phyloP scores from a whole-genome alignment of 2,888 invertebrate genomes.

The Chalcis sispes region DNA sequence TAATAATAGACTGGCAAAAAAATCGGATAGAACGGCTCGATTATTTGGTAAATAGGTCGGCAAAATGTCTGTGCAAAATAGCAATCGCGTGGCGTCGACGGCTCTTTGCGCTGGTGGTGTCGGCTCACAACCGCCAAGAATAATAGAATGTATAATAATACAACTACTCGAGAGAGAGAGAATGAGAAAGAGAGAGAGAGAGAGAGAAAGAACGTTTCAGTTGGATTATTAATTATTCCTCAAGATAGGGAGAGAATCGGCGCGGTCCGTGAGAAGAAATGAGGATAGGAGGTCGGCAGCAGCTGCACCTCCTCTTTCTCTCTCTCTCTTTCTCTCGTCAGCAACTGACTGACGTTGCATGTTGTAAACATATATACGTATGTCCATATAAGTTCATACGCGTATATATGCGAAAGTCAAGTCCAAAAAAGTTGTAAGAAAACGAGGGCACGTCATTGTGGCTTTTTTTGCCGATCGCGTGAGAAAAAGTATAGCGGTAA shows the following conservation, averaged over 20 bases:
- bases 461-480: background rate
- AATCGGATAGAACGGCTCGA: background rate
- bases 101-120: too few species aligned
- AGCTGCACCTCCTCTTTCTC: background rate
- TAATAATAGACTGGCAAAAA: too few species aligned
- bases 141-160: too few species aligned
- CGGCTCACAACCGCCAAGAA: too few species aligned
- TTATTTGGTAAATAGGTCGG: conserved; percentile 27
- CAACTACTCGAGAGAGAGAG: too few species aligned
- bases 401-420: conserved; percentile 5
- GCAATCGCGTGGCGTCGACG: too few species aligned
- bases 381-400: background rate
- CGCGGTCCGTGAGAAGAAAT: conserved; percentile 59
- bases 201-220: background rate
- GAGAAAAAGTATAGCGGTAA: too few species aligned
- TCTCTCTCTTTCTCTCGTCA: background rate
- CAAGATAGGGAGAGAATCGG: conserved; percentile 17
- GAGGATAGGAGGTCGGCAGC: conserved; percentile 64
- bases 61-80: conserved; percentile 25
- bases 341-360: too few species aligned
- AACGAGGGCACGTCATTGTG: conserved; percentile 18
- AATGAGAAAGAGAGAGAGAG: background rate
- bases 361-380: background rate
- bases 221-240: conserved; percentile 35
- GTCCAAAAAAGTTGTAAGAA: background rate